Evolutionary conservation across 2,888 invertebrate species (phyloP), one percentile per base, ranked within the genome.

Genomic region (Cryptocephalus primarius): DNA sequence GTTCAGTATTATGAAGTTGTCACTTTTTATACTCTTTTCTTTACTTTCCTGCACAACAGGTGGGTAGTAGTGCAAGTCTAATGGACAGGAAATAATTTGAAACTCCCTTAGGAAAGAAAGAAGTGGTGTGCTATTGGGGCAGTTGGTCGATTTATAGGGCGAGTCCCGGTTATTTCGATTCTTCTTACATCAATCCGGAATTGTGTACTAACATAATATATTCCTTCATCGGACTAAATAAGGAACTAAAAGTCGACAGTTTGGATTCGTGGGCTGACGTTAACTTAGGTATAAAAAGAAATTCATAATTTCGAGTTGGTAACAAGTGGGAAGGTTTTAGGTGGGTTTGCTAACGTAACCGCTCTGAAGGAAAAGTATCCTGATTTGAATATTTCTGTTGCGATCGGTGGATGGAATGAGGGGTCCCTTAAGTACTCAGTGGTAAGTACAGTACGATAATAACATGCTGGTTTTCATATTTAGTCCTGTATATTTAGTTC

Each of bases 131-230:
- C 68, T 90, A 89, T 64, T 76, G 86, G 41, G 83, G 84, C 4
- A 78, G 83, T 8, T 89, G 89, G 89, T 83, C 89, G 0, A 78
- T 77, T 0, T 89, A 88, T 70, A 73, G 89, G 12, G 76, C 78
- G 0, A 75, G 69, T 0, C 74, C 71, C 22, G 88, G 85, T 0
- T 75, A 76, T 52, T 89, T 82, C 67, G 71, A 72, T 3, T 69
- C 85, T 13, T 78, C 80, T 32, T 73, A 86, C 63, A 75, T 89
- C 53, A 82, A 83, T 55, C 83, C 88, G 0, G 75, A 75, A 10
- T 71, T 88, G 8, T 90, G 90, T 66, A 88, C 88, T 0, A 88
- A 89, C 60, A 71, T 87, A 8, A 78, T 90, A 9, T 90, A 90
- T 62, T 79, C 88, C 6, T 90, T 90, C 66, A 85, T 86, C 10